Percentiles rank a stretch among this genome's conserved stretches.
phyloP scores from a whole-genome alignment of 2,113 vertebrate species.

The Scartelaos histophorus region DNA sequence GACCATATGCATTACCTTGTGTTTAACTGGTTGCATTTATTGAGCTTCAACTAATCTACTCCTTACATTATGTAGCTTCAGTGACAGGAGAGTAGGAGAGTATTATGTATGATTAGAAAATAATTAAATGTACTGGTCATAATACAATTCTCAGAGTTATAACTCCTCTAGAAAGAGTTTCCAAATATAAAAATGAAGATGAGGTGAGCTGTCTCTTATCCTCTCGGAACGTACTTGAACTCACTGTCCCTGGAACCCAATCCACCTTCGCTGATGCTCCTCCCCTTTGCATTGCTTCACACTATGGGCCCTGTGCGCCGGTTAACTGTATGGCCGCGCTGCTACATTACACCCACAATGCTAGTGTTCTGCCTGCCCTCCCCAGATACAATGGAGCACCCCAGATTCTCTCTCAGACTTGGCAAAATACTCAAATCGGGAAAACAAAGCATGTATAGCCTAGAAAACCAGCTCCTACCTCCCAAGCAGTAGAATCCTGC shows the following conservation, averaged over 20 bases:
- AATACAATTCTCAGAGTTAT: not conserved
- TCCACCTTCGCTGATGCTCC: constrained; percentile 36
- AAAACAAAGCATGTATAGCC: constrained; percentile 66
- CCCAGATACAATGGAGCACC: constrained; percentile 67
- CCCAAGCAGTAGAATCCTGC: constrained; percentile 54
- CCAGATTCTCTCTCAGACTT: constrained; percentile 71
- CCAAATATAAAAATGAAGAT: constrained; percentile 12
- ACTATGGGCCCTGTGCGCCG: constrained; percentile 34
- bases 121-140: not conserved
- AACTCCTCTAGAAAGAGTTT: not conserved
- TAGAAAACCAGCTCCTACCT: constrained; percentile 69
- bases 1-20: too few species aligned
- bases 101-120: too few species aligned
- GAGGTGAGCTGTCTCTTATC: constrained; percentile 33
- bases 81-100: too few species aligned
- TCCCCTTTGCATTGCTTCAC: constrained; percentile 27
- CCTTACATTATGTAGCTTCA: too few species aligned
- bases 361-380: constrained; percentile 56
- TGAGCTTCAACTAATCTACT: too few species aligned
- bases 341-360: constrained; percentile 68
- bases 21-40: too few species aligned
- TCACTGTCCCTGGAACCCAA: constrained; percentile 64
- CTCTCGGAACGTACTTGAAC: constrained; percentile 63
- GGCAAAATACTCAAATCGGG: constrained; percentile 57
- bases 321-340: constrained; percentile 36